A percentile compares a stretch with the other conserved stretches of the same genome.
Conservation (phyloP, 2,113 vertebrate genomes). For the Athene cunicularia region DNA sequence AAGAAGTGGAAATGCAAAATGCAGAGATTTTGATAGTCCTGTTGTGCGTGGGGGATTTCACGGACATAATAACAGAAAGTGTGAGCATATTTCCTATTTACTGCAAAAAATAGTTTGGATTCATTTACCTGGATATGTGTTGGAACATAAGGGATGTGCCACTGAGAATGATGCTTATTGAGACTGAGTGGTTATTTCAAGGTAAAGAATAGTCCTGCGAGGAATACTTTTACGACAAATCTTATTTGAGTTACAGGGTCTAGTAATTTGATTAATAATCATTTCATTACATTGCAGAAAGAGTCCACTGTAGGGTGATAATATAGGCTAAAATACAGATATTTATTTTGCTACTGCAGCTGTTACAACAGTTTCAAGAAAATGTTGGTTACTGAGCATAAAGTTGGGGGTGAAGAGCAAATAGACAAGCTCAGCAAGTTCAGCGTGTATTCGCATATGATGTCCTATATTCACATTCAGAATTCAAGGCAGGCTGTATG, state of each 20-base stretch:
- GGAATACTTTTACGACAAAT: not conserved
- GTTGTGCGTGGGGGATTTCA: not conserved
- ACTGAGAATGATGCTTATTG: not conserved
- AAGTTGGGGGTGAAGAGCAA: not conserved
- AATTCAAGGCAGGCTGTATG: fast-evolving
- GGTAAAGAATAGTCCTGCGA: not conserved
- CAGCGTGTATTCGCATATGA: too few relatives aligned
- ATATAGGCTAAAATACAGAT: not conserved
- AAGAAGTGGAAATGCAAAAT: not conserved
- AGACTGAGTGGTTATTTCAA: not conserved
- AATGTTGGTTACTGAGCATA: not conserved
- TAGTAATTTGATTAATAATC: not conserved
- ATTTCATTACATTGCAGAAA: not conserved
- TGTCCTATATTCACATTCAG: not conserved
- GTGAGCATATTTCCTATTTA: not conserved
- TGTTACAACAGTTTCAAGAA: not conserved
- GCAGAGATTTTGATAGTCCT: not conserved
- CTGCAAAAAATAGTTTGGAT: not conserved
- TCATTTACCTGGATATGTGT: not conserved
- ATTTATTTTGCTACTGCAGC: not conserved
- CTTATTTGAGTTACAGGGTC: not conserved
- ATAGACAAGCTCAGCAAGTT: not conserved
- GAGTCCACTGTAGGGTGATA: not conserved
- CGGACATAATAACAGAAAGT: not conserved
- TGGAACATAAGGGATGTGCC: not conserved